Base-by-base conservation (phyloP, 2,888 invertebrate genomes). In the Scelioninae gen. 1 region DNA sequence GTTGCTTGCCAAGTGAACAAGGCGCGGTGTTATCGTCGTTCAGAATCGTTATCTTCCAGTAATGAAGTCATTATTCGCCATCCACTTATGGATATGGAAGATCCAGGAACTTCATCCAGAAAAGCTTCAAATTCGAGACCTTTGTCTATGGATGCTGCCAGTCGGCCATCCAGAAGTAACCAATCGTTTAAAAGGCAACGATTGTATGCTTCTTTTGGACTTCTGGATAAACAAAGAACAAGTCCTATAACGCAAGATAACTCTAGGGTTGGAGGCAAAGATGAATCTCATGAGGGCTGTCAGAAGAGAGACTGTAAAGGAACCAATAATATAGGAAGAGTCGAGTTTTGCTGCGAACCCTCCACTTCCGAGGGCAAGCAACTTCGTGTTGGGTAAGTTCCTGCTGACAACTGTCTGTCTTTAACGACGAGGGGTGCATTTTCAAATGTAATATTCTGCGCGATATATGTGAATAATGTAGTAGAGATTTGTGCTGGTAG, bases 361-460 rank as follows among this genome's bases (percentile, higher is more conserved):
- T 87, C 88, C 43, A 86, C 88, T 4, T 87, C 88, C 9, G 84
- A 82, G 16, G 86, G 84, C 0, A 84, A 43, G 31, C 65, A 82
- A 6, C 76, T 51, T 38, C 43, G 71, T 29, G 38, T 56, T 29
- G 75, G 83, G 86, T 86, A 65, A 75, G 80, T 84, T 55, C 66
- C 53, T 15, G 43, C 29, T 68, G 55, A 56, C 47, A 51, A 65
- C n/a, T 16, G 38, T 65, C 65, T 53, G 29, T 5, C 40, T 60
- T 31, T 31, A 53, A 11, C 31, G 23, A 71, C 51, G 56, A 63
- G 38, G 56, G 62, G 45, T 13, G 49, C 49, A 5, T 23, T 62
- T 47, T 47, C 9, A 13, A 47, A 62, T 47, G 15, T 15, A 9
- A 31, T 47, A 62, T 62, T 62, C 49, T 10, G 45, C 4, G 45